These are phyloP conservation scores for Bubalus kerabau DNA, from an alignment of 2,113 vertebrate species.

Conservation along the genomic window DNA sequence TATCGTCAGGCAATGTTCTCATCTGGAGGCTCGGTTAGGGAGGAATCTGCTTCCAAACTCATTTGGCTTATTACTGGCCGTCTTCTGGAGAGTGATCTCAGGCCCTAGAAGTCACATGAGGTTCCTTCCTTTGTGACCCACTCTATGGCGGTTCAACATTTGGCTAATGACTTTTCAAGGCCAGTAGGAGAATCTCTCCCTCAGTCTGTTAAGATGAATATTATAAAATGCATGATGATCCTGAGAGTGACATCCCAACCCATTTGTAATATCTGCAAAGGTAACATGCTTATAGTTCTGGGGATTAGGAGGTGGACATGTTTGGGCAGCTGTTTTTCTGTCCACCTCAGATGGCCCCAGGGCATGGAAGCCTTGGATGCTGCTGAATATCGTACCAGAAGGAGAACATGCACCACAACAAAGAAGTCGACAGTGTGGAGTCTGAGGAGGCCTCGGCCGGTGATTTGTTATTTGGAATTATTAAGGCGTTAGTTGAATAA, in stretches of 20 bases:
- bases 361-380: neutral
- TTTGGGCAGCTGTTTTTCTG: neutral
- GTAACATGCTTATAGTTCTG: neutral
- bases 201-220: neutral
- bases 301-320: neutral
- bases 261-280: neutral
- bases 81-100: neutral
- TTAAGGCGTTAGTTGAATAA: neutral
- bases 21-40: neutral
- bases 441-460: neutral
- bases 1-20: neutral
- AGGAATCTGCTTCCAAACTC: neutral
- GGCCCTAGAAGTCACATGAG: neutral
- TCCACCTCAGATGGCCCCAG: neutral
- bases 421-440: neutral
- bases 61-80: neutral
- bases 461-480: neutral
- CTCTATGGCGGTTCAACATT: neutral
- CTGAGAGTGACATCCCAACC: neutral
- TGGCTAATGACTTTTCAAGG: neutral
- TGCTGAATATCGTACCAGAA: neutral
- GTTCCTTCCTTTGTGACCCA: neutral
- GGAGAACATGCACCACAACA: neutral
- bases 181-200: neutral
- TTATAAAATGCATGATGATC: neutral